phyloP scores from a whole-genome alignment of 2,113 vertebrate species.

The Centrocercus urophasianus region DNA sequence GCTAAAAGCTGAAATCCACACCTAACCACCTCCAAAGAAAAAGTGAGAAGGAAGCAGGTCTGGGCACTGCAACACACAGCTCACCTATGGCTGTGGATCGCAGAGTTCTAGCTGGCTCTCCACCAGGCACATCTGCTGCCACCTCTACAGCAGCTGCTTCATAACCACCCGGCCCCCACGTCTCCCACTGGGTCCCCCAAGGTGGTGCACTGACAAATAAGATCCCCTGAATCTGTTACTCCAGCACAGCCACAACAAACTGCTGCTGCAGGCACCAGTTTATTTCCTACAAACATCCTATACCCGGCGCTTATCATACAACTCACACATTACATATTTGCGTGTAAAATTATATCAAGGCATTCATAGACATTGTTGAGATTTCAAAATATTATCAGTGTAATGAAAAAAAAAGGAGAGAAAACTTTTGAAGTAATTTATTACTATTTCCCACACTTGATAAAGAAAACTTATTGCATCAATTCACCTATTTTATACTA shows the following conservation, averaged over 20 bases:
- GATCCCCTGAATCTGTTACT: constrained; percentile 8
- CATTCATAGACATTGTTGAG: background rate
- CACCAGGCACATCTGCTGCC: background rate
- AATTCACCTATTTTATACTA: background rate
- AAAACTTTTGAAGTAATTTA: background rate
- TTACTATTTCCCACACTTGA: background rate
- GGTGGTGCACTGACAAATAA: background rate
- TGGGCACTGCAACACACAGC: background rate
- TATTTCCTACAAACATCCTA: background rate
- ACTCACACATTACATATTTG: background rate
- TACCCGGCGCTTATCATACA: background rate
- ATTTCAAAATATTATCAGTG: background rate
- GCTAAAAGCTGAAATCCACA: background rate
- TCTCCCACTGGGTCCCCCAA: background rate
- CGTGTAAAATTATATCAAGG: background rate
- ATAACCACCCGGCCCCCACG: background rate
- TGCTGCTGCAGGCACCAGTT: background rate
- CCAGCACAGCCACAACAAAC: constrained; percentile 42
- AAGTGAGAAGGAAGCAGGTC: background rate
- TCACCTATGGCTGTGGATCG: accelerated
- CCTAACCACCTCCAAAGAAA: background rate
- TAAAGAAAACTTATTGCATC: background rate
- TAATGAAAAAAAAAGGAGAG: background rate
- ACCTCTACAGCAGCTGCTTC: background rate
- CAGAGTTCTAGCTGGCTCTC: no score